These are phyloP conservation scores for Hylyphantes graminicola DNA, from an alignment of 1,140 invertebrate genomes.

Conservation along the genomic window DNA sequence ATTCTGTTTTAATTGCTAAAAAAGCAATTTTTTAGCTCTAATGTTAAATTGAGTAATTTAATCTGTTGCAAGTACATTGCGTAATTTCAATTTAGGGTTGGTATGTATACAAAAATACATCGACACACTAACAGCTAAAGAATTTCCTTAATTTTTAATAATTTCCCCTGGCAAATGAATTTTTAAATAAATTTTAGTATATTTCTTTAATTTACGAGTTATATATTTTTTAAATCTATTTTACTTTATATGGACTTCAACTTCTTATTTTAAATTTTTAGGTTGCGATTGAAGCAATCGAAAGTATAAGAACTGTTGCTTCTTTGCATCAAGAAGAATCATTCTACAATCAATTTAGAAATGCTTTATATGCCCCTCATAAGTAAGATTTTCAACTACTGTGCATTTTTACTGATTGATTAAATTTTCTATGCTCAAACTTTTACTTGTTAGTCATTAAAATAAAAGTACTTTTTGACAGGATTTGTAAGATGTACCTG, in stretches of 20 bases:
- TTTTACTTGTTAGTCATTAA: too few species aligned
- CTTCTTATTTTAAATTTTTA: conserved; percentile 50
- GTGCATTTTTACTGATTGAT: background rate
- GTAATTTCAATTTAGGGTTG: too few species aligned
- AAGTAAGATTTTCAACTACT: conserved; percentile 31
- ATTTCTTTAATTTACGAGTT: too few species aligned
- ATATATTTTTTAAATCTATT: too few species aligned
- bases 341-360: conserved; percentile 67
- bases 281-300: conserved; percentile 71
- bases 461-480: too few species aligned
- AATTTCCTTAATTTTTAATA: too few species aligned
- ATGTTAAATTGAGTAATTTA: background rate
- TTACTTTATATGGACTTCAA: too few species aligned
- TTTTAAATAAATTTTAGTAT: too few species aligned
- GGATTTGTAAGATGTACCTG: too few species aligned
- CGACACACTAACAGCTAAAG: too few species aligned
- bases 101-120: too few species aligned
- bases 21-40: background rate
- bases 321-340: conserved; percentile 69
- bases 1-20: background rate
- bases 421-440: background rate
- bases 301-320: conserved; percentile 73
- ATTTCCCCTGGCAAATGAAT: too few species aligned
- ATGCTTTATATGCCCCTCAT: conserved; percentile 59
- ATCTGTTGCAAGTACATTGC: background rate